Evolutionary conservation across 2,113 vertebrate genomes (phyloP).

Genomic region (Dendropsophus ebraccatus): DNA sequence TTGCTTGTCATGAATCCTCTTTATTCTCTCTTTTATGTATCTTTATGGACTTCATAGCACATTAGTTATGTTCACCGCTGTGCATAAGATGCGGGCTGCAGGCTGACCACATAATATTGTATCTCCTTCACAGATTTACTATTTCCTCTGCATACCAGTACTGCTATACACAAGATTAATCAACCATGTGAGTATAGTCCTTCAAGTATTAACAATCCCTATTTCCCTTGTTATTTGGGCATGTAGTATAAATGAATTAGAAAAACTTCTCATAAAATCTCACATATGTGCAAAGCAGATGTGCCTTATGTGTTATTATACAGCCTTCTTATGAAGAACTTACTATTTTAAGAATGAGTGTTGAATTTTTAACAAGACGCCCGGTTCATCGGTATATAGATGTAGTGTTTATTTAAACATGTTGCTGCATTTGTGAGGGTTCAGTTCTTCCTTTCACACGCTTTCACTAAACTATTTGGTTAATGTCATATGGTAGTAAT

Average conservation of each 20-base stretch:
- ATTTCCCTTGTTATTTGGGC: conserved; percentile 10
- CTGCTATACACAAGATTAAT: not conserved
- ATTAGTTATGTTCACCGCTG: not conserved
- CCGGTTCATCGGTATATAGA: not conserved
- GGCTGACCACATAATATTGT: conserved; percentile 12
- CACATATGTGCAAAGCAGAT: conserved; percentile 19
- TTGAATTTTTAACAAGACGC: conserved; percentile 14
- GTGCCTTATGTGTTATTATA: conserved; percentile 12
- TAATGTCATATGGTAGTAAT: conserved; percentile 74
- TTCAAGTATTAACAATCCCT: conserved; percentile 12
- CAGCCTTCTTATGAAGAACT: not conserved
- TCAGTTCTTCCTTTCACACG: conserved; percentile 58
- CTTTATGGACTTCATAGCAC: conserved; percentile 2
- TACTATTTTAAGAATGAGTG: not conserved
- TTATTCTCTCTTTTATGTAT: conserved; percentile 13
- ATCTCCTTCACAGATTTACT: not conserved
- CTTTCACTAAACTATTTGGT: conserved; percentile 66
- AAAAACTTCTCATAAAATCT: not conserved
- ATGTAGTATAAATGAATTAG: conserved; percentile 2
- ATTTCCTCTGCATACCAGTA: not conserved
- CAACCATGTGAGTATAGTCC: conserved; percentile 19
- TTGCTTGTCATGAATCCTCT: conserved; percentile 4
- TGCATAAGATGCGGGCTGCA: not conserved
- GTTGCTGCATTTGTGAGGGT: conserved; percentile 7
- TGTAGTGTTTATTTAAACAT: conserved; percentile 16